Conservation (phyloP, 2,888 invertebrate genomes). For the Antheraea assamensis region DNA sequence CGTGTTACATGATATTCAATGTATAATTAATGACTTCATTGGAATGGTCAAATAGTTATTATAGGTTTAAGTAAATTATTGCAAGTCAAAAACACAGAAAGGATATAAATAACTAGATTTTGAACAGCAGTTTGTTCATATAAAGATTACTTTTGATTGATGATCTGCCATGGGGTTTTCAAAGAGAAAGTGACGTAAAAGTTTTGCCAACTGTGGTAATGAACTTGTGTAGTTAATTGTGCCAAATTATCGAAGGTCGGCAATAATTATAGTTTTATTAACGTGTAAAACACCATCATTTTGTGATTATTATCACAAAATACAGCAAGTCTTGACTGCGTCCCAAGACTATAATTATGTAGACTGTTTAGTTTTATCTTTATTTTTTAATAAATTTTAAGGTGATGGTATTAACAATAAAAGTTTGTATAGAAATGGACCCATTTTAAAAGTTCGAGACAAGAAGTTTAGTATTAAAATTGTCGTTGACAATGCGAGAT, state of each 20-base stretch:
- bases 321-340: no score
- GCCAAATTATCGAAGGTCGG: neutral
- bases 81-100: neutral
- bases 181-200: neutral
- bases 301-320: no score
- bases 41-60: neutral
- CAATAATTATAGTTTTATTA: neutral
- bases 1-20: constrained; percentile 6
- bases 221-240: neutral
- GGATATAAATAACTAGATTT: neutral
- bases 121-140: neutral
- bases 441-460: neutral
- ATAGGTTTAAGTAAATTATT: neutral
- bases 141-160: neutral
- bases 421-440: neutral
- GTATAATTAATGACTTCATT: neutral
- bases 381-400: neutral
- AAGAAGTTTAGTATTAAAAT: neutral
- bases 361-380: no score
- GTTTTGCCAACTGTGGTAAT: neutral
- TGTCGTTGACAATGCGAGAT: neutral
- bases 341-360: no score
- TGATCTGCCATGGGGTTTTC: neutral
- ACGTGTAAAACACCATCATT: no score
- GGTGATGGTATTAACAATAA: neutral